phyloP scores from a whole-genome alignment of 2,797 vertebrate genomes.

The Pseudomugil tenellus region DNA sequence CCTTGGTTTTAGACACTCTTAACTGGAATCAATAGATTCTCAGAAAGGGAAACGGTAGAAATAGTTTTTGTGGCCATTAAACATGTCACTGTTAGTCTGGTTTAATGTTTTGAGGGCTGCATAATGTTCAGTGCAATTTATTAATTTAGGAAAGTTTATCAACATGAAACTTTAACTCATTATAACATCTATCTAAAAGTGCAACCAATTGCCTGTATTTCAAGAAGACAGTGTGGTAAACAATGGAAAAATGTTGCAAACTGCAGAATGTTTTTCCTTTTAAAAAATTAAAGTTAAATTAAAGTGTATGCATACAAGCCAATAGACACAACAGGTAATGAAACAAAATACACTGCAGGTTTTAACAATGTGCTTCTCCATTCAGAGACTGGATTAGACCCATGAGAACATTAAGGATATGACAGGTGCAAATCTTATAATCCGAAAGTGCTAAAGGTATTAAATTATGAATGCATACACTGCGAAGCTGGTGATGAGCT shows the following conservation, averaged over 20 bases:
- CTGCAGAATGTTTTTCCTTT: not conserved
- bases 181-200: no score
- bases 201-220: not conserved
- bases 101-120: no score
- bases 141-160: no score
- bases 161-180: no score
- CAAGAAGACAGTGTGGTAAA: not conserved
- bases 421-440: slow-evolving; percentile 35
- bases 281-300: not conserved
- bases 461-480: slow-evolving; percentile 29
- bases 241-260: not conserved
- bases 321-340: not conserved
- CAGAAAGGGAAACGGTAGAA: no score
- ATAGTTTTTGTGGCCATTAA: no score
- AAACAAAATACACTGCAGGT: not conserved
- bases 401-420: slow-evolving; percentile 23
- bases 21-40: no score
- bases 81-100: no score
- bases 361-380: not conserved
- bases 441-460: slow-evolving; percentile 32
- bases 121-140: no score
- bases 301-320: not conserved
- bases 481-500: slow-evolving; percentile 32
- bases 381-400: slow-evolving; percentile 21
- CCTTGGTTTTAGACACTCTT: no score